Base-by-base conservation (phyloP, 2,888 invertebrate species). In the Pterobdella sp. region DNA sequence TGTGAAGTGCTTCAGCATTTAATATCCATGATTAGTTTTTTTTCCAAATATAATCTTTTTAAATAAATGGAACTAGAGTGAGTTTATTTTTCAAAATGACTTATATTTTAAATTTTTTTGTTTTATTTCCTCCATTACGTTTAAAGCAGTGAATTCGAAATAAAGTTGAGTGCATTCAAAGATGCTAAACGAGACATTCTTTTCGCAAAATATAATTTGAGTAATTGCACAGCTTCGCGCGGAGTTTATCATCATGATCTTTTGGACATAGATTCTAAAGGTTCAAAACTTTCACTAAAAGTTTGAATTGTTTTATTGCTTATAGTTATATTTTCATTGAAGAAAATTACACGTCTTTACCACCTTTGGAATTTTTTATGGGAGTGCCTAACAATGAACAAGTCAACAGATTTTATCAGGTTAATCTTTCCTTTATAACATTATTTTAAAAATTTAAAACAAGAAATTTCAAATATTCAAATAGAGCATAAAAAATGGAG, bases 341-440 rank as follows among this genome's bases (percentile, higher is more conserved):
- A 68, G 90, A 91, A 84, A 87, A 88, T 81, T 91, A 87, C 86
- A 91, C 91, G 31, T 87, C 91, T 77, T 89, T 92, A 87, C 93
- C 94, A 75, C 92, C 93, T 0, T 89, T 91, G 84, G 94, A 94
- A 84, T 89, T 89, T 72, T 94, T 91, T 82, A 87, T 92, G 79
- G 89, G 88, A 81, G 88, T 91, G 79, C 92, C 93, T 79, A 90
- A 91, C 80, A 87, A 88, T 29, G 90, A 89, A 74, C 87, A 91
- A 77, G 86, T 90, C 76, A 88, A 90, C 75, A 90, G 91, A 85
- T 91, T 93, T 81, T 89, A 90, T 86, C 89, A 90, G 87, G 92
- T 92, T n/a, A n/a, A 10, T 63, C 10, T n/a, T 63, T 63, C 74
- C n/a, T n/a, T n/a, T n/a, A n/a, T n/a, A n/a, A n/a, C n/a, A n/a